Conservation (phyloP, 2,888 invertebrate species). For the Hoplodrina blanda region DNA sequence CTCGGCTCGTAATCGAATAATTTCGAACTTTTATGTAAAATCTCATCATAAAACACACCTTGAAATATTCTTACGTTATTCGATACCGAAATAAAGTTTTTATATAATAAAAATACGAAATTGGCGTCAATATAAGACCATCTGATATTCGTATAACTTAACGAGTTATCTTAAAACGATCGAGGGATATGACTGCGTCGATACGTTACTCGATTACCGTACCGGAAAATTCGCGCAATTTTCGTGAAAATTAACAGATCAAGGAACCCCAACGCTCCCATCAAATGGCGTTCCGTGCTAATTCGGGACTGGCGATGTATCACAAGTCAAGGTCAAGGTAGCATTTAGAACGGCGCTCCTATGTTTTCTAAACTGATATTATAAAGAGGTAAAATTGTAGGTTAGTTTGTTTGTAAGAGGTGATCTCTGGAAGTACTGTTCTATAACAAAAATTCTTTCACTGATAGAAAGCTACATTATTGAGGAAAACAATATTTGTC, state of each 20-base stretch:
- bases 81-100: no score
- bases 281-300: slow-evolving; percentile 43
- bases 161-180: not conserved
- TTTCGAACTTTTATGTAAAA: no score
- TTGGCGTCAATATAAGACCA: not conserved
- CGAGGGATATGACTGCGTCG: not conserved
- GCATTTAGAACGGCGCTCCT: slow-evolving; percentile 55
- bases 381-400: not conserved
- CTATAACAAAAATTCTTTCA: no score
- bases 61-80: no score
- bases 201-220: slow-evolving; percentile 20
- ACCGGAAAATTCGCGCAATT: slow-evolving; percentile 26
- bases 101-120: not conserved
- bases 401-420: not conserved
- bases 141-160: not conserved
- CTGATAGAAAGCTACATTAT: no score
- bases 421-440: not conserved
- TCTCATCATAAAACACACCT: no score
- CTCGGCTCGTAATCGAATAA: no score
- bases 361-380: slow-evolving; percentile 20
- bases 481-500: no score
- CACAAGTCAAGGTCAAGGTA: slow-evolving; percentile 56
- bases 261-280: slow-evolving; percentile 43
- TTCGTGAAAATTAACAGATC: slow-evolving; percentile 34
- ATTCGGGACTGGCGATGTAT: slow-evolving; percentile 44